phyloP scores from a whole-genome alignment of 1,140 invertebrate genomes.

The Drosophila azteca region DNA sequence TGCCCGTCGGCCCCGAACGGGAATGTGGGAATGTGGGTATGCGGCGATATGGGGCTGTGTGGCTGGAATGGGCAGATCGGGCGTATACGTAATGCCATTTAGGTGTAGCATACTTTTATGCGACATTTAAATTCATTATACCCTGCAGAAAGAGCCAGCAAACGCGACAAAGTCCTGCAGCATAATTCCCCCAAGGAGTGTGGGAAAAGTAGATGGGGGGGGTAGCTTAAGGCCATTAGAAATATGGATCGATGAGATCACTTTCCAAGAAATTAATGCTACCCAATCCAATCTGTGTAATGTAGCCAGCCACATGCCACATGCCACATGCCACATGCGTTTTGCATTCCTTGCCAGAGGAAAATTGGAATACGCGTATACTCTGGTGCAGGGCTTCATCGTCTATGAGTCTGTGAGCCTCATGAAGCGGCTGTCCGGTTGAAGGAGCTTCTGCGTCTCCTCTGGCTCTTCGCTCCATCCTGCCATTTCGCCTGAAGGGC shows the following conservation, averaged over 20 bases:
- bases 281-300: neutral
- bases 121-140: slow-evolving; percentile 67
- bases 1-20: slow-evolving; percentile 30
- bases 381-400: no score
- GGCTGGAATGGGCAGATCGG: slow-evolving; percentile 3
- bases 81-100: slow-evolving; percentile 72
- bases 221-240: neutral
- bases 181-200: slow-evolving; percentile 2
- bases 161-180: slow-evolving; percentile 18
- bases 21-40: slow-evolving; percentile 6
- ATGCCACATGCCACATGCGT: no score
- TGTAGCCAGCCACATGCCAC: no score
- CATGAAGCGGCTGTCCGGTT: no score
- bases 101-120: slow-evolving; percentile 63
- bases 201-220: no score
- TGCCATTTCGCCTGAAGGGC: neutral
- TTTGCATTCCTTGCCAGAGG: no score
- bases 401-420: no score
- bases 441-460: no score
- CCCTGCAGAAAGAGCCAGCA: slow-evolving; percentile 23
- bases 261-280: neutral
- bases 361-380: no score
- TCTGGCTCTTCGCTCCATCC: no score
- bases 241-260: no score
- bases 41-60: no score